These are phyloP conservation scores for Leptinotarsa tumamoca DNA, from an alignment of 2,888 invertebrate genomes.

Conservation along the genomic window DNA sequence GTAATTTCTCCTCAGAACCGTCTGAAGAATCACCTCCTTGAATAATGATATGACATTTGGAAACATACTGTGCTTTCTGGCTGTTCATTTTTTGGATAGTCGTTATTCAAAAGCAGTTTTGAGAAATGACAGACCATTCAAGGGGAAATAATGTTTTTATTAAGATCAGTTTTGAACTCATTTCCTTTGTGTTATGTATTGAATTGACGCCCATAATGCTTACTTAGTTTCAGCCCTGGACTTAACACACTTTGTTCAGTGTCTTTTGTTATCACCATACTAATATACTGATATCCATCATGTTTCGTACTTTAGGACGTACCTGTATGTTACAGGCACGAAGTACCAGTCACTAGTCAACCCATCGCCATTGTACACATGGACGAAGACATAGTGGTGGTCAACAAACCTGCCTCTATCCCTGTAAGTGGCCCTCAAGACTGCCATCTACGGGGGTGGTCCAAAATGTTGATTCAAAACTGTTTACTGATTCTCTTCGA, in stretches of 20 bases:
- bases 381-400: conserved; percentile 98
- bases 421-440: conserved; percentile 95
- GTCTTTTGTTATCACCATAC: not conserved
- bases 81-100: too few relatives aligned
- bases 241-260: not conserved
- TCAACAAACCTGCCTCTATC: conserved; percentile 99
- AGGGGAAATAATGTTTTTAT: too few relatives aligned
- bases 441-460: conserved; percentile 69
- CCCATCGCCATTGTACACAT: conserved; percentile 97
- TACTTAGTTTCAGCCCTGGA: too few relatives aligned
- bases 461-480: conserved; percentile 37
- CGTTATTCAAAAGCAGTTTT: too few relatives aligned
- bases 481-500: not conserved
- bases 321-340: conserved; percentile 86
- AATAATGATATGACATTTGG: too few relatives aligned
- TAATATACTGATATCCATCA: conserved; percentile 8
- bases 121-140: too few relatives aligned
- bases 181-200: not conserved
- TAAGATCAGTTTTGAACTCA: too few relatives aligned
- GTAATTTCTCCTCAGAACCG: too few relatives aligned
- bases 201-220: not conserved
- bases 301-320: conserved; percentile 53
- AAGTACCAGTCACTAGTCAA: conserved; percentile 97
- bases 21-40: too few relatives aligned
- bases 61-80: too few relatives aligned